Evolutionary conservation across 2,797 vertebrate genomes (phyloP).

Genomic region (Artibeus jamaicensis): DNA sequence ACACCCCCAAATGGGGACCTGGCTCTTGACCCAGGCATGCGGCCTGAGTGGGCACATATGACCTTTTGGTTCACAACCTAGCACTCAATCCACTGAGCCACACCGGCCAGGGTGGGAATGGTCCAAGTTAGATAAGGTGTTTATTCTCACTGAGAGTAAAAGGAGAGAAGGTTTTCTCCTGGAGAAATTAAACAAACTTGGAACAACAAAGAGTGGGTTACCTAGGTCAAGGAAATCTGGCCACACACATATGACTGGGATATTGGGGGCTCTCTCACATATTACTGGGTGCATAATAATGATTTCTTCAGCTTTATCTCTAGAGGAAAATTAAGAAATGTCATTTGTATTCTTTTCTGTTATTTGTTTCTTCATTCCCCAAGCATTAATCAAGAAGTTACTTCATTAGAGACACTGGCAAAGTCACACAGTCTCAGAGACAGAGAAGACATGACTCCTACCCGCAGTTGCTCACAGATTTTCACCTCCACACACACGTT

Average conservation of each 20-base stretch:
- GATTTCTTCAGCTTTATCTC: not conserved
- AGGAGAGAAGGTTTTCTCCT: not conserved
- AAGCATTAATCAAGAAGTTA: not conserved
- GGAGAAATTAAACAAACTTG: constrained; percentile 3
- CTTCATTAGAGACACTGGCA: not conserved
- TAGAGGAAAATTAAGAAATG: not conserved
- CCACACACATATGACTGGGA: not conserved
- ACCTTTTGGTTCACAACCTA: too few relatives aligned
- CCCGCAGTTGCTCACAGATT: not conserved
- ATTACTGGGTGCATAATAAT: not conserved
- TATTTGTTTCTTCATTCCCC: not conserved
- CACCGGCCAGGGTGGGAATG: not conserved
- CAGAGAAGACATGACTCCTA: not conserved
- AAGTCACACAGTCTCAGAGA: not conserved
- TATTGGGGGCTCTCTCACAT: not conserved
- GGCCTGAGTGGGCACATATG: too few relatives aligned
- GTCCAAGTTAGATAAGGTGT: constrained; percentile 34
- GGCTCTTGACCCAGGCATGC: too few relatives aligned
- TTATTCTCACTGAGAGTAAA: constrained; percentile 39
- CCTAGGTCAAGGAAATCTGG: constrained; percentile 6
- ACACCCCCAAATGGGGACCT: too few relatives aligned
- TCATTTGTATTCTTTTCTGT: not conserved
- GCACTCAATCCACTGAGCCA: too few relatives aligned
- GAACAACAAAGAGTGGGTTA: not conserved
- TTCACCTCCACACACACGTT: not conserved